phyloP scores from a whole-genome alignment of 2,888 invertebrate species.

The Agriopis marginaria region DNA sequence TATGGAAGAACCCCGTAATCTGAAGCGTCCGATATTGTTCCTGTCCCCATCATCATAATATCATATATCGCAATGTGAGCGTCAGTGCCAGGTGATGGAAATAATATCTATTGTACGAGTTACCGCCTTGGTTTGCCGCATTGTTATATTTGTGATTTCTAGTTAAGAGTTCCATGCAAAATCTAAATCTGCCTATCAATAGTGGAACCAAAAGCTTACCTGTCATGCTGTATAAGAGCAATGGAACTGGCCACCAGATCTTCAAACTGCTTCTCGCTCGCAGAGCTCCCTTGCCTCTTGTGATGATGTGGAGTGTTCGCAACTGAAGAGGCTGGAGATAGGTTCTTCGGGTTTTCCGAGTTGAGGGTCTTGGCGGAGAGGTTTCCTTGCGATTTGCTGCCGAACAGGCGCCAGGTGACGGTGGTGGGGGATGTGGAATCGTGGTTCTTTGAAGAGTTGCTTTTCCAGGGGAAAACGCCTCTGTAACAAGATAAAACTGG shows the following conservation, averaged over 20 bases:
- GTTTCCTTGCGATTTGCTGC: slow-evolving; percentile 76
- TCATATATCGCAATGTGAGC: no score
- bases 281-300: slow-evolving; percentile 79
- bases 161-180: no score
- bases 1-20: no score
- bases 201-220: slow-evolving; percentile 64
- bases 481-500: slow-evolving; percentile 69
- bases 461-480: slow-evolving; percentile 86
- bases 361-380: slow-evolving; percentile 64
- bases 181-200: no score
- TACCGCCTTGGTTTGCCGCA: no score
- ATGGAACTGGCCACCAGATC: slow-evolving; percentile 90
- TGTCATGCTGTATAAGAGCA: slow-evolving; percentile 90
- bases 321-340: slow-evolving; percentile 72
- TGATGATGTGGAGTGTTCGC: slow-evolving; percentile 78
- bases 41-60: no score
- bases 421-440: slow-evolving; percentile 57
- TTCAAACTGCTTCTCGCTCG: slow-evolving; percentile 84
- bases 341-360: slow-evolving; percentile 67
- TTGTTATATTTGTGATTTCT: no score
- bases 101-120: no score
- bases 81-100: no score
- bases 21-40: no score
- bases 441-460: slow-evolving; percentile 67
- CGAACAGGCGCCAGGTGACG: slow-evolving; percentile 73